Conservation (phyloP, 2,888 invertebrate genomes). For the Tetropium fuscum region DNA sequence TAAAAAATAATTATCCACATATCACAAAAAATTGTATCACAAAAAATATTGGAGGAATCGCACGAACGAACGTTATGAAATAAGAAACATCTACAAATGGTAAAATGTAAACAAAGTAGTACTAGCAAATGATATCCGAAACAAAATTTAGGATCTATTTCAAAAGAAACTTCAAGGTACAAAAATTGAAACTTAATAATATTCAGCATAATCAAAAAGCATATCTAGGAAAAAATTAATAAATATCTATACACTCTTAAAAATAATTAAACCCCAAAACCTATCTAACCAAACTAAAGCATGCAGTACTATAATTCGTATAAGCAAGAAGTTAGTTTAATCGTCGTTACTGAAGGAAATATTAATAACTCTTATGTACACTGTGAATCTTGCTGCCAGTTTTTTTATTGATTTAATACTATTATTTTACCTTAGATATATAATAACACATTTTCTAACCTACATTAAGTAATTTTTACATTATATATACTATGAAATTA, state of each 20-base stretch:
- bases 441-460: constrained; percentile 60
- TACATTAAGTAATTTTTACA: constrained; percentile 56
- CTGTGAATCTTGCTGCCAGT: constrained; percentile 51
- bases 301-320: constrained; percentile 24
- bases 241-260: constrained; percentile 47
- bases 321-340: constrained; percentile 28
- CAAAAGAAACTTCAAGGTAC: constrained; percentile 1
- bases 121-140: constrained; percentile 21
- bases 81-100: constrained; percentile 15
- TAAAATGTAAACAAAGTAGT: constrained; percentile 35
- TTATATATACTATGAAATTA: constrained; percentile 66
- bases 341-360: constrained; percentile 25
- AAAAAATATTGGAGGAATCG: constrained; percentile 24
- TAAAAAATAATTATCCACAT: constrained; percentile 26
- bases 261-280: constrained; percentile 44
- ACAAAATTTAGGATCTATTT: constrained; percentile 8
- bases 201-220: constrained; percentile 30
- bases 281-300: constrained; percentile 37
- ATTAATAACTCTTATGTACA: constrained; percentile 31
- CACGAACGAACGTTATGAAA: constrained; percentile 11
- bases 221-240: constrained; percentile 40
- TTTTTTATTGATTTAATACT: constrained; percentile 51
- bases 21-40: constrained; percentile 35
- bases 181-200: constrained; percentile 18
- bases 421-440: constrained; percentile 53